Percentiles rank a stretch among this genome's conserved stretches.
These are phyloP conservation scores for Griposia aprilina DNA, from an alignment of 2,888 invertebrate species.

Conservation along the genomic window DNA sequence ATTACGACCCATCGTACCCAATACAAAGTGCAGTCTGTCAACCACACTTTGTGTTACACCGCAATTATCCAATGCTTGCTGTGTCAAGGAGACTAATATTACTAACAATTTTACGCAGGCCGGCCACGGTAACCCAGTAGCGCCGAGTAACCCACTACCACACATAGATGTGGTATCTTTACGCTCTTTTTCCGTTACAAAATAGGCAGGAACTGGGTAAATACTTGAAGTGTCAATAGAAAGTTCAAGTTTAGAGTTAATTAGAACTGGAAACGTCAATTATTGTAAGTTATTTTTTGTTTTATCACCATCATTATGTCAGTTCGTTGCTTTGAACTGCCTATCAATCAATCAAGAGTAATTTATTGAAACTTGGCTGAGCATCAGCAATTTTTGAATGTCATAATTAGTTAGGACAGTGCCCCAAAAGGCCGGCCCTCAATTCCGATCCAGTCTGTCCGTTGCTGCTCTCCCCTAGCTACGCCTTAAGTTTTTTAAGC, in stretches of 20 bases:
- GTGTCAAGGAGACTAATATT: constrained; percentile 67
- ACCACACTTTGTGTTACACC: constrained; percentile 6
- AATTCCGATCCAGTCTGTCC: too few species aligned
- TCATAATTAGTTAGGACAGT: too few species aligned
- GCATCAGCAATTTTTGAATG: too few species aligned
- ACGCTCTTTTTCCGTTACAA: constrained; percentile 72
- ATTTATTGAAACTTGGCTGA: too few species aligned
- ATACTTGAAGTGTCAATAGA: constrained; percentile 17
- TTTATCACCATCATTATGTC: too few species aligned
- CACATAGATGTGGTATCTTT: constrained; percentile 72
- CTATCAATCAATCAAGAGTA: too few species aligned
- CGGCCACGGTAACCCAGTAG: constrained; percentile 62
- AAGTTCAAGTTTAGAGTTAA: constrained; percentile 1
- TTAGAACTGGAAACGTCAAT: neutral
- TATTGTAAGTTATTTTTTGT: too few species aligned
- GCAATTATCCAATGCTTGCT: constrained; percentile 54
- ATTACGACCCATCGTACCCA: neutral
- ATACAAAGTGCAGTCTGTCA: constrained; percentile 5
- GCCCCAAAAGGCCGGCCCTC: too few species aligned
- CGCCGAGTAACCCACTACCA: constrained; percentile 69
- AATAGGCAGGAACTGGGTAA: constrained; percentile 40
- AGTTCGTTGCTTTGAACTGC: too few species aligned
- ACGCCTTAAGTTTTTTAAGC: too few species aligned
- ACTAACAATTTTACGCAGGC: constrained; percentile 66
- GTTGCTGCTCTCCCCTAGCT: too few species aligned